Evolutionary conservation across 1,140 invertebrate genomes (phyloP).

Genomic region (Penaeus indicus): DNA sequence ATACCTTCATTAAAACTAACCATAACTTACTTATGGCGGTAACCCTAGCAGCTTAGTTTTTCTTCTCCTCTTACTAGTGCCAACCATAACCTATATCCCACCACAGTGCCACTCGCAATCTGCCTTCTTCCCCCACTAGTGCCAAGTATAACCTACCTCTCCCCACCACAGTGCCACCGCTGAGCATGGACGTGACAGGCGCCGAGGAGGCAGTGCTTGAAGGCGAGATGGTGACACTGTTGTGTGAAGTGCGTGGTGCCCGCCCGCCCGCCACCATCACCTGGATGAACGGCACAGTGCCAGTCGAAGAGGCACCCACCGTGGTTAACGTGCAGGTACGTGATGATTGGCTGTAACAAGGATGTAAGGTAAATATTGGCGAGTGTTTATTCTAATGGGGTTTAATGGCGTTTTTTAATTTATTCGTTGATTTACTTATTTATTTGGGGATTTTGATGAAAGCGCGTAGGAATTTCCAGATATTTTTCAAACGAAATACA

Average conservation of each 20-base stretch:
- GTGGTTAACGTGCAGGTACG: slow-evolving; percentile 59
- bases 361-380: background rate
- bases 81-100: no score
- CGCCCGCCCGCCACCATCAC: slow-evolving; percentile 84
- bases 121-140: no score
- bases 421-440: background rate
- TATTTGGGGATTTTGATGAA: no score
- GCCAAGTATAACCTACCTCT: background rate
- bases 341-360: background rate
- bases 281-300: slow-evolving; percentile 75
- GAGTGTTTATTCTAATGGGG: background rate
- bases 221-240: slow-evolving; percentile 81
- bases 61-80: no score
- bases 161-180: slow-evolving; percentile 79
- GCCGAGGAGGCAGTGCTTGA: slow-evolving; percentile 81
- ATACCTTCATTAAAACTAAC: no score
- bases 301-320: slow-evolving; percentile 52
- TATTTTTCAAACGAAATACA: no score
- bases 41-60: no score
- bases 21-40: no score
- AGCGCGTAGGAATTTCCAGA: no score
- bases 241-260: slow-evolving; percentile 82
- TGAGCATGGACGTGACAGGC: slow-evolving; percentile 80
- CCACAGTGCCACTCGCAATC: no score
- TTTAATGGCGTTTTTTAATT: slow-evolving; percentile 8